A percentile compares a stretch with the other conserved stretches of the same genome.
Evolutionary conservation across 1,140 invertebrate genomes (phyloP).

Genomic region (Caenorhabditis elegans): WBcel235 BX284602.5:4820501-4821000

Average conservation of each 20-base stretch:
- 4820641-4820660: constrained; percentile 45
- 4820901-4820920: no score
- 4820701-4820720: constrained; percentile 59
- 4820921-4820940: no score
- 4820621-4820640: not conserved
- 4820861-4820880: not conserved
- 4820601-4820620: no score
- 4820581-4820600: no score
- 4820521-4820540: no score
- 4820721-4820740: constrained; percentile 64
- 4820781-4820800: not conserved
- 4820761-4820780: not conserved
- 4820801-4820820: not conserved
- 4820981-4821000: no score
- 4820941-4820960: no score
- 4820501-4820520: no score
- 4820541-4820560: no score
- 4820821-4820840: not conserved
- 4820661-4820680: constrained; percentile 53
- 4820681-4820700: constrained; percentile 60
- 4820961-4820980: no score
- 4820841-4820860: not conserved
- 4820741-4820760: constrained; percentile 54
- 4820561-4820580: no score
- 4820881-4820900: no score